phyloP scores from a whole-genome alignment of 2,797 vertebrate genomes.

The Cuculus canorus region DNA sequence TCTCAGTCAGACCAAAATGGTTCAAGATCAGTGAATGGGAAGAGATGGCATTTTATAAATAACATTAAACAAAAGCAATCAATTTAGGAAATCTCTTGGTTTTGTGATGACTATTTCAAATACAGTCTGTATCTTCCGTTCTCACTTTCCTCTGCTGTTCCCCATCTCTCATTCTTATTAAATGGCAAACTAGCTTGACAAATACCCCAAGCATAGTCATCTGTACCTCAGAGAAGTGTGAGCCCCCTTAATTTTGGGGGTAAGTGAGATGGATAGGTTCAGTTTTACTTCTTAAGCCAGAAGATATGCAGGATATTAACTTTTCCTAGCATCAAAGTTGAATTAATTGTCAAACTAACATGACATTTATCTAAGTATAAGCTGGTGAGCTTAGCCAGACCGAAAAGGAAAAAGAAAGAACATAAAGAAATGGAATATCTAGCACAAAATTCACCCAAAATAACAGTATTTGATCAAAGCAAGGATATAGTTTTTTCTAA shows the following conservation, averaged over 20 bases:
- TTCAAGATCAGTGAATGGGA: not conserved
- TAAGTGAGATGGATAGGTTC: not conserved
- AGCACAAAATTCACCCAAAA: not conserved
- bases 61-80: not conserved
- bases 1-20: slow-evolving; percentile 21
- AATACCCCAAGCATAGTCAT: not conserved
- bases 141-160: not conserved
- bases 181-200: not conserved
- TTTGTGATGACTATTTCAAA: not conserved
- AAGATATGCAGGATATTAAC: not conserved
- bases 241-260: not conserved
- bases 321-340: not conserved
- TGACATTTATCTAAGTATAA: not conserved
- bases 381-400: not conserved
- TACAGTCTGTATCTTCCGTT: not conserved
- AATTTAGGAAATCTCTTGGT: not conserved
- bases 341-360: not conserved
- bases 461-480: not conserved
- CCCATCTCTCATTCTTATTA: not conserved
- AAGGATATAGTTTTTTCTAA: not conserved
- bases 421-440: not conserved
- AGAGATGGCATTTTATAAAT: not conserved
- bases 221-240: not conserved
- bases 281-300: not conserved
- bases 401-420: not conserved